Evolutionary conservation across 1,140 invertebrate species (phyloP).

Genomic region (Armadillidium nasatum): DNA sequence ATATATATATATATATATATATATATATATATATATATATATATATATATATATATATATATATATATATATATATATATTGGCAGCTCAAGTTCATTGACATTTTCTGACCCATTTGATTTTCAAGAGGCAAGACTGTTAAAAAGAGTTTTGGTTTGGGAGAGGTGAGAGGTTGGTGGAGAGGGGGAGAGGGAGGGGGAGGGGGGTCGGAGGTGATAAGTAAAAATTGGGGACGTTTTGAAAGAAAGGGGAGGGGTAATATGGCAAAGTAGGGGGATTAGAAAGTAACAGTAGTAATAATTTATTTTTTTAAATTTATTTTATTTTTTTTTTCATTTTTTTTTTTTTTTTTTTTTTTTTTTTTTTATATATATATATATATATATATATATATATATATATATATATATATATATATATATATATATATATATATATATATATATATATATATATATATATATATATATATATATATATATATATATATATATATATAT

Average conservation of each 20-base stretch:
- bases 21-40: conserved; percentile 1
- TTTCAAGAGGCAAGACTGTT: background rate
- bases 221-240: background rate
- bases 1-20: conserved; percentile 8
- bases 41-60: background rate
- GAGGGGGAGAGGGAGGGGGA: background rate
- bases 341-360: too few relatives aligned
- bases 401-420: too few relatives aligned
- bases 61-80: background rate
- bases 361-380: too few relatives aligned
- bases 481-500: background rate
- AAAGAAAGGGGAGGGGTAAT: background rate
- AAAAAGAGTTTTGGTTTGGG: too few relatives aligned
- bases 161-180: background rate
- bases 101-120: background rate
- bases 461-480: too few relatives aligned
- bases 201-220: too few relatives aligned
- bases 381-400: too few relatives aligned
- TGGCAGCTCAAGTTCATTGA: background rate
- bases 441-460: too few relatives aligned
- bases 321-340: too few relatives aligned
- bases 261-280: background rate
- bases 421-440: too few relatives aligned
- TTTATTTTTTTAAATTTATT: too few relatives aligned
- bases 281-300: too few relatives aligned